These are phyloP conservation scores for Drosophila trapezifrons DNA, from an alignment of 1,140 invertebrate species.

Conservation along the genomic window DNA sequence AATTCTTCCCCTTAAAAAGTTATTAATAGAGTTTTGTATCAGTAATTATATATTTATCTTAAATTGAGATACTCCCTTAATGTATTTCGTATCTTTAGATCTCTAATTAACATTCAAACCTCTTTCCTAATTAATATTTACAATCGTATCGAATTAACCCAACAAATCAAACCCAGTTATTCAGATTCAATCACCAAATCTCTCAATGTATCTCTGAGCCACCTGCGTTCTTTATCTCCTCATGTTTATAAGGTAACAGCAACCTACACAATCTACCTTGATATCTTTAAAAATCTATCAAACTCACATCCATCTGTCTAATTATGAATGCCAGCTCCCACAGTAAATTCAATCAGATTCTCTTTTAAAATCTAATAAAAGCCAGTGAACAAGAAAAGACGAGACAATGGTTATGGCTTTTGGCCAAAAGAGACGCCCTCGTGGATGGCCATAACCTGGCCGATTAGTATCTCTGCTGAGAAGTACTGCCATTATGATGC, in stretches of 20 bases:
- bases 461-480: conserved; percentile 79
- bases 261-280: not conserved
- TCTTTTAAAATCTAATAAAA: conserved; percentile 60
- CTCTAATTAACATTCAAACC: not conserved
- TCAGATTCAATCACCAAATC: conserved; percentile 12
- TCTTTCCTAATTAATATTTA: not conserved
- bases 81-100: not conserved
- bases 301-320: conserved; percentile 29
- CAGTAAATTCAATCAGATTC: conserved; percentile 63
- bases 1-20: too few relatives aligned
- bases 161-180: not conserved
- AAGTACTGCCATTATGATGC: conserved; percentile 80
- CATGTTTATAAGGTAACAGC: not conserved
- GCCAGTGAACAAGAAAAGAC: conserved; percentile 27
- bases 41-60: too few relatives aligned
- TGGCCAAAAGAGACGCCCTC: conserved; percentile 72
- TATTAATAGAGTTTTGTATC: too few relatives aligned
- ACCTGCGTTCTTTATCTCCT: conserved; percentile 8
- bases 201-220: not conserved
- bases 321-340: conserved; percentile 49
- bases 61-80: too few relatives aligned
- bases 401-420: conserved; percentile 65
- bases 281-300: conserved; percentile 44
- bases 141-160: not conserved
- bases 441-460: conserved; percentile 65